Conservation (phyloP, 2,113 vertebrate species). For the Catharus bicknelli region DNA sequence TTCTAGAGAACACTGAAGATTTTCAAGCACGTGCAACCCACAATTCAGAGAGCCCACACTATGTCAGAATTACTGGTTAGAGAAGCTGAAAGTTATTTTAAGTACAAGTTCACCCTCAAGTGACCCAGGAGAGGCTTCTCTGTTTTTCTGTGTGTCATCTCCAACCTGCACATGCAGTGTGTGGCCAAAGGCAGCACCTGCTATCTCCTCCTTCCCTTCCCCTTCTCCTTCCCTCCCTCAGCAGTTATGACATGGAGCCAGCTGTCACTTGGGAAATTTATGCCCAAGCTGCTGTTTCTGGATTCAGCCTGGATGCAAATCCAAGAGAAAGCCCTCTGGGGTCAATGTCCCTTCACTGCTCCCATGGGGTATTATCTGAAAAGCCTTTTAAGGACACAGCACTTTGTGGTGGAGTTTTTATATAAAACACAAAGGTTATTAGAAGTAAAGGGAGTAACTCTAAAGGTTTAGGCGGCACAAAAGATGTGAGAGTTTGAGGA, state of each 20-base stretch:
- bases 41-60: neutral
- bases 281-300: neutral
- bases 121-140: neutral
- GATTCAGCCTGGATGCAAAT: neutral
- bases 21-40: neutral
- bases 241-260: neutral
- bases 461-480: neutral
- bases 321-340: neutral
- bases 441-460: accelerated
- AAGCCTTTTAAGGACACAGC: accelerated
- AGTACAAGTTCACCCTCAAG: neutral
- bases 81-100: neutral
- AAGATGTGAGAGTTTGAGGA: accelerated
- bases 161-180: neutral
- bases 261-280: neutral
- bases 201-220: neutral
- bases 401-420: neutral
- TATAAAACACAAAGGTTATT: neutral
- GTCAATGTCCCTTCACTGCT: neutral
- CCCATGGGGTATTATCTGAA: accelerated
- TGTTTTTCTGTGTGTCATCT: neutral
- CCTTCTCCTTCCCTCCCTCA: neutral
- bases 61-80: neutral
- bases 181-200: neutral
- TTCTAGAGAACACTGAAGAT: neutral